phyloP scores from a whole-genome alignment of 2,797 vertebrate species.

The Sebastes paucispinis region DNA sequence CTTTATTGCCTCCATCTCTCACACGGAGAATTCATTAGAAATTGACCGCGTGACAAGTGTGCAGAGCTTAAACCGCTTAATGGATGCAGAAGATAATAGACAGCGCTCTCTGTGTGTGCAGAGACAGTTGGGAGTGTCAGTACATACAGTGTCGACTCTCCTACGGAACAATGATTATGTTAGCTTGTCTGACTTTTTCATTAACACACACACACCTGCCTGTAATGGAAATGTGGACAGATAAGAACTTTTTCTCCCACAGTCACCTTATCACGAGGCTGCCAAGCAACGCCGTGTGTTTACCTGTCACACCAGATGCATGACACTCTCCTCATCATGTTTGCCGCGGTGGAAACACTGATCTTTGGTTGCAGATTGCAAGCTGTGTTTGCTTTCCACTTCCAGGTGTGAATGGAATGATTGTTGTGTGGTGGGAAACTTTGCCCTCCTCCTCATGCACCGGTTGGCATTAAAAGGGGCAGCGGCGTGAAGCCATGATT shows the following conservation, averaged over 20 bases:
- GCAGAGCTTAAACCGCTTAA: slow-evolving; percentile 68
- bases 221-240: slow-evolving; percentile 35
- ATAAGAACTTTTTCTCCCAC: slow-evolving; percentile 48
- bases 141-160: slow-evolving; percentile 31
- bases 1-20: slow-evolving; percentile 75
- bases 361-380: slow-evolving; percentile 40
- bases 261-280: slow-evolving; percentile 40
- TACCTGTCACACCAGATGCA: slow-evolving; percentile 28
- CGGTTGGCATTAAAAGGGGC: slow-evolving; percentile 20
- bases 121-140: slow-evolving; percentile 14
- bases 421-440: slow-evolving; percentile 18
- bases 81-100: slow-evolving; percentile 63
- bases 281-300: slow-evolving; percentile 41
- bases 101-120: background rate
- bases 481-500: slow-evolving; percentile 8
- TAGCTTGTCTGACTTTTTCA: slow-evolving; percentile 2
- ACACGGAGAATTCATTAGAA: slow-evolving; percentile 69
- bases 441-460: slow-evolving; percentile 21
- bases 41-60: slow-evolving; percentile 69
- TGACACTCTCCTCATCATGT: slow-evolving; percentile 12
- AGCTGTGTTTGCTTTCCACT: slow-evolving; percentile 41
- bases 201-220: slow-evolving; percentile 42
- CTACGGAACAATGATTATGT: background rate
- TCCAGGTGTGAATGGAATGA: slow-evolving; percentile 28
- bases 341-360: slow-evolving; percentile 29